These are phyloP conservation scores for Drosophila malerkotliana DNA, from an alignment of 1,140 invertebrate species.

Conservation along the genomic window DNA sequence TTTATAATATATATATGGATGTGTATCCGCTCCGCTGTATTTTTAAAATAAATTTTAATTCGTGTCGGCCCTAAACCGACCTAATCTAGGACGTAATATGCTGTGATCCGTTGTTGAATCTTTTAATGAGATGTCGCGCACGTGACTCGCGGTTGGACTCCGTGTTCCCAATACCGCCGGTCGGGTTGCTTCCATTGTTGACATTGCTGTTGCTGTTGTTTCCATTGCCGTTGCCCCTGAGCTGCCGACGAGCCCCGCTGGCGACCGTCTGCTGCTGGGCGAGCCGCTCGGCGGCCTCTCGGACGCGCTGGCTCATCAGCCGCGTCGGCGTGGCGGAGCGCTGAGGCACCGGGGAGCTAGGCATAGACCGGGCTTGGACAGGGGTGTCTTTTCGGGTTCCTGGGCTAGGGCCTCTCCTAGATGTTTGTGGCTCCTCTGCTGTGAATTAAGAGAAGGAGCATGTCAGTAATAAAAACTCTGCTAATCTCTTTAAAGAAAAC, in stretches of 20 bases:
- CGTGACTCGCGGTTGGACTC: constrained; percentile 59
- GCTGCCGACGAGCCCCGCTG: constrained; percentile 55
- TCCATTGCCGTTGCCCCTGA: constrained; percentile 18
- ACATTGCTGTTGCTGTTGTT: not conserved
- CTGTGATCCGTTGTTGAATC: constrained; percentile 79
- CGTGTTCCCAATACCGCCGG: constrained; percentile 32
- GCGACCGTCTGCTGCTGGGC: constrained; percentile 77
- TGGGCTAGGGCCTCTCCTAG: constrained; percentile 4
- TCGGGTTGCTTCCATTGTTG: not conserved
- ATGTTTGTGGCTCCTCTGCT: constrained; percentile 28
- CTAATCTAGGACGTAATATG: constrained; percentile 74
- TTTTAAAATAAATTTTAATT: constrained; percentile 55
- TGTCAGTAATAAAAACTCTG: constrained; percentile 7
- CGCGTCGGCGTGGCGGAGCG: constrained; percentile 68
- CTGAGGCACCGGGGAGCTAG: constrained; percentile 71
- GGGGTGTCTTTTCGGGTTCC: constrained; percentile 41
- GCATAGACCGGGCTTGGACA: constrained; percentile 70
- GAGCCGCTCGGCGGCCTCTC: constrained; percentile 76
- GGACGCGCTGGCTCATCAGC: constrained; percentile 78
- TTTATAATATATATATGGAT: constrained; percentile 32
- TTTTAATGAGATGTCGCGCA: constrained; percentile 68
- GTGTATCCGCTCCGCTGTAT: constrained; percentile 32
- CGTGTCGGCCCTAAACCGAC: constrained; percentile 22
- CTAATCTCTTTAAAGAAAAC: not conserved
- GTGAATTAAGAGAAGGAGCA: not conserved